A percentile compares a stretch with the other conserved stretches of the same genome.
Evolutionary conservation across 2,797 vertebrate species (phyloP).

Genomic region (Trematomus bernacchii): DNA sequence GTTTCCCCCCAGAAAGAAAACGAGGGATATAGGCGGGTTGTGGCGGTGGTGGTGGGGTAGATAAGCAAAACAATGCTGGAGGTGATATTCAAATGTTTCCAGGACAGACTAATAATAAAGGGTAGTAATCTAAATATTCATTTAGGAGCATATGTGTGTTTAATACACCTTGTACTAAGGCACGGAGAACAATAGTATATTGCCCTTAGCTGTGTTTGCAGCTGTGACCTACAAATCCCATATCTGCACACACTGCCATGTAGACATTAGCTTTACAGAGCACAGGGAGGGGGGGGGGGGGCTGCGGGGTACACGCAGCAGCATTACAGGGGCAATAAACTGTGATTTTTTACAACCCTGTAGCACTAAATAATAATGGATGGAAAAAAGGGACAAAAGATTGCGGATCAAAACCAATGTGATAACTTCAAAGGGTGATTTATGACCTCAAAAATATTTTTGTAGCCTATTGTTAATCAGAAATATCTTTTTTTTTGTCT

Average conservation of each 20-base stretch:
- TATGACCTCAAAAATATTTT: background rate
- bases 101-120: slow-evolving; percentile 77
- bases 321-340: slow-evolving; percentile 29
- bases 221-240: slow-evolving; percentile 77
- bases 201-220: slow-evolving; percentile 71
- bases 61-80: slow-evolving; percentile 83
- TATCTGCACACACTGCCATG: slow-evolving; percentile 61
- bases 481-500: background rate
- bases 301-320: background rate
- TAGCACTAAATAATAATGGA: slow-evolving; percentile 30
- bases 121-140: slow-evolving; percentile 79
- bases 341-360: slow-evolving; percentile 22
- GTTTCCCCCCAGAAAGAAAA: slow-evolving; percentile 30
- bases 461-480: background rate
- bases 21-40: slow-evolving; percentile 45
- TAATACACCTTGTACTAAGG: slow-evolving; percentile 76
- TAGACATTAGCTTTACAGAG: slow-evolving; percentile 57
- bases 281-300: slow-evolving; percentile 8
- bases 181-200: slow-evolving; percentile 64
- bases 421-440: background rate
- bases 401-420: slow-evolving; percentile 1
- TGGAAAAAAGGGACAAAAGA: background rate
- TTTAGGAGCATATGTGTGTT: slow-evolving; percentile 78
- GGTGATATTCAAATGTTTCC: slow-evolving; percentile 85
- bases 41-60: slow-evolving; percentile 67